phyloP scores from a whole-genome alignment of 1,140 invertebrate genomes.

The Neodiprion pinetum region DNA sequence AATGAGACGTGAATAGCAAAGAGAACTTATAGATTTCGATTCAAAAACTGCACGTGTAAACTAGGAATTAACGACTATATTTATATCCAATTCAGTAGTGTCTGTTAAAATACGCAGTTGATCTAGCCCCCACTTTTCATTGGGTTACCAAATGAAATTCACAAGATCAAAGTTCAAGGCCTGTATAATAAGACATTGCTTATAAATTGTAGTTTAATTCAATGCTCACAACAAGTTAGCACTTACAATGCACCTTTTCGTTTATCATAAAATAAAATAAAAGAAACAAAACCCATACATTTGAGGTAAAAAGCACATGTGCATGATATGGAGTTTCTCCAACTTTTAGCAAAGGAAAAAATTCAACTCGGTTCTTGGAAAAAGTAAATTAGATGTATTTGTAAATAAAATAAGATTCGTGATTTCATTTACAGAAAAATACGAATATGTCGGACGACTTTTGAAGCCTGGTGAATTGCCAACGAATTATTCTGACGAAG shows the following conservation, averaged over 20 bases:
- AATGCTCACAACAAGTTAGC: not conserved
- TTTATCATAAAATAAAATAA: no score
- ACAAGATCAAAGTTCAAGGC: conserved; percentile 26
- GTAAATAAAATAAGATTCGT: conserved; percentile 29
- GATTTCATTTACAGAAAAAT: conserved; percentile 80
- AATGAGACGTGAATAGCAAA: no score
- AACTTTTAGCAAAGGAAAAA: conserved; percentile 6
- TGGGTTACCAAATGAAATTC: conserved; percentile 22
- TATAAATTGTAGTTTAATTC: conserved; percentile 18
- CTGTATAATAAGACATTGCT: conserved; percentile 16
- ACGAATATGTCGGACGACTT: conserved; percentile 90
- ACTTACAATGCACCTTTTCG: not conserved
- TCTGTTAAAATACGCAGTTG: not conserved
- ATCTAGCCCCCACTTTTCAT: not conserved
- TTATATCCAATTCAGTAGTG: no score
- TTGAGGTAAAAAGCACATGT: no score
- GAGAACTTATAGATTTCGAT: no score
- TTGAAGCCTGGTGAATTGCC: conserved; percentile 91
- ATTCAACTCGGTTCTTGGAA: not conserved
- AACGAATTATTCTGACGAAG: conserved; percentile 92
- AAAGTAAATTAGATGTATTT: not conserved
- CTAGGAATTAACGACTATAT: no score
- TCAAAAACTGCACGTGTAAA: no score
- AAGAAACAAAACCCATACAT: no score
- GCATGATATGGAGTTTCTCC: not conserved